phyloP scores from a whole-genome alignment of 2,113 vertebrate species.

The Phycodurus eques region DNA sequence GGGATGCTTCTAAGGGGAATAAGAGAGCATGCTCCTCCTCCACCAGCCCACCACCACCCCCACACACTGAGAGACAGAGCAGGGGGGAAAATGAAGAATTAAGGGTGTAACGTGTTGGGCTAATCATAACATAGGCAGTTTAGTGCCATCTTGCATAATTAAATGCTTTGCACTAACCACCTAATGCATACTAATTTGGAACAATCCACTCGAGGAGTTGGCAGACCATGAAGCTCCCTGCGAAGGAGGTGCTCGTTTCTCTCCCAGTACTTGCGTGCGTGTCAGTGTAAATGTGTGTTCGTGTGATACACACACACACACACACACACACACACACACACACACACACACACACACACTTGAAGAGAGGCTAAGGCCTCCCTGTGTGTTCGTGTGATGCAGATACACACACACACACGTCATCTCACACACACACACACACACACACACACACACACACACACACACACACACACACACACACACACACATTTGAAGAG shows the following conservation, averaged over 20 bases:
- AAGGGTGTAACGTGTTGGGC: slow-evolving; percentile 70
- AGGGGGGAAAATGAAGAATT: slow-evolving; percentile 56
- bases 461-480: not conserved
- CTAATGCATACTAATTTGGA: slow-evolving; percentile 77
- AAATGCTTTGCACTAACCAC: slow-evolving; percentile 73
- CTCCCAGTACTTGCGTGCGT: slow-evolving; percentile 16
- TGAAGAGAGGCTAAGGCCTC: slow-evolving; percentile 37
- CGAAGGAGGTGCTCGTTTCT: slow-evolving; percentile 47
- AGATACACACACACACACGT: too few species aligned
- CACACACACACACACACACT: not conserved
- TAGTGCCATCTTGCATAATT: slow-evolving; percentile 75
- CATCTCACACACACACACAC: not conserved
- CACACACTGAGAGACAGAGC: slow-evolving; percentile 21
- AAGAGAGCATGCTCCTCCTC: slow-evolving; percentile 19
- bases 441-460: slow-evolving; percentile 5
- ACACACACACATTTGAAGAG: slow-evolving; percentile 10
- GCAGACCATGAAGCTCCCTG: slow-evolving; percentile 66
- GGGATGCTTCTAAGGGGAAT: slow-evolving; percentile 45
- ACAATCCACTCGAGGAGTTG: slow-evolving; percentile 68
- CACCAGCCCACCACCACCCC: slow-evolving; percentile 15
- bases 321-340: slow-evolving; percentile 6
- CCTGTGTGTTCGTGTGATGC: too few species aligned
- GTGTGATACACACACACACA: not conserved
- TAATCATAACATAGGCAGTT: slow-evolving; percentile 77
- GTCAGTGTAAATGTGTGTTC: slow-evolving; percentile 1